Base-by-base conservation (phyloP, 2,888 invertebrate species). In the Limnephilus lunatus region DNA sequence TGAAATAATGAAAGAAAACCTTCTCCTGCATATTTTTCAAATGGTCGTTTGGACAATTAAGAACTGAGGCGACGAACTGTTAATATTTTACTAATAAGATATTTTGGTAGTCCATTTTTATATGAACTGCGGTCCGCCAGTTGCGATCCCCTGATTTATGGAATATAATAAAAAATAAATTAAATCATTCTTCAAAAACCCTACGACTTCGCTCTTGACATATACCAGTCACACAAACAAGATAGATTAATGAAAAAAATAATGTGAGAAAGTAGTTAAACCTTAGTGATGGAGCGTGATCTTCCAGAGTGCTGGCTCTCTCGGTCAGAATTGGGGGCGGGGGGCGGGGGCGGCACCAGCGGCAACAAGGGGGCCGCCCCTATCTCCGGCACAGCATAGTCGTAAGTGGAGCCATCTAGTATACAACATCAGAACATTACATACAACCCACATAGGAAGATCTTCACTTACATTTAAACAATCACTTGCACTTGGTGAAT, bases 371-470 rank as follows among this genome's bases (percentile, higher is more conserved):
- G 97, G 94, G 97, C 96, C 2, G 97, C 97, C 94, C 97, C 97
- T 94, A 97, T 95, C 95, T 98, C 98, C 31, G 98, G 98, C 93
- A 98, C 97, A 92, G 98, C 98, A 95, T 98, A 98, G 95, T 98
- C 98, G 95, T 98, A 98, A 94, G 95, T 96, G 3, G 97, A 97
- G 94, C 97, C 97, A 95, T 98, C 97, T 97, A 95, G 25, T 11
- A 25, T n/a, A 68, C 68, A 68, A 68, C 9, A 68, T 68, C 9
- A 68, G 7, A 68, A n/a, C 25, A 48, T 48, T 48, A 48, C 9
- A 15, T 14, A 48, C 12, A 44, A 12, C 44, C 44, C 44, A 44
- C 44, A 44, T 11, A 44, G 44, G 12, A 44, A 44, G 12, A 44
- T 44, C 39, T 44, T 44, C 44, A 44, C 25, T 19, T n/a, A 7